These are phyloP conservation scores for Ptychadena robeensis DNA, from an alignment of 2,797 vertebrate genomes.

Conservation along the genomic window DNA sequence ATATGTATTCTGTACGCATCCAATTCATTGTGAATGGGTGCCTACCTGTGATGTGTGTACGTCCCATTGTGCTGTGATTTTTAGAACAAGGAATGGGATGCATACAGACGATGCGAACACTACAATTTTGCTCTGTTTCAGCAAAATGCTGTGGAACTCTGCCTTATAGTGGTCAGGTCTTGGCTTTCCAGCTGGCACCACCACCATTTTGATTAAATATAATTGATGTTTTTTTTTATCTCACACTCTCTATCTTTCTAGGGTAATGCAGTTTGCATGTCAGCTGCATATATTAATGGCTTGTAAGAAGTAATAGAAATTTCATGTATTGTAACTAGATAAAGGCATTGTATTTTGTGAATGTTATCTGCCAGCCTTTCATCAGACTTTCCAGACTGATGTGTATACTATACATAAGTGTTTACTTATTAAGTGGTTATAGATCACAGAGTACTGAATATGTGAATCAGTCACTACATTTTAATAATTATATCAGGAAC, in stretches of 20 bases:
- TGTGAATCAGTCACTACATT: background rate
- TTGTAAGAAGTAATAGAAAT: slow-evolving; percentile 25
- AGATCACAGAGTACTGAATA: background rate
- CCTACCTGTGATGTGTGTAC: no score
- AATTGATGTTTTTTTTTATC: slow-evolving; percentile 5
- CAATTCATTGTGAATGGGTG: no score
- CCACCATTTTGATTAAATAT: background rate
- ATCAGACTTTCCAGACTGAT: slow-evolving; percentile 30
- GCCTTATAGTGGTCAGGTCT: no score
- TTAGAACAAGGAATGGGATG: no score
- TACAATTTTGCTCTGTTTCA: no score
- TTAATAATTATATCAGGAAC: background rate
- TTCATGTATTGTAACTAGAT: slow-evolving; percentile 25
- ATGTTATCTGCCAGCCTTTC: slow-evolving; percentile 43
- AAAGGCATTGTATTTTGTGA: slow-evolving; percentile 31
- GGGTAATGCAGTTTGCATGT: slow-evolving; percentile 22
- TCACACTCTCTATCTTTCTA: background rate
- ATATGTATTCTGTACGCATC: no score
- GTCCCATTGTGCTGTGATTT: no score
- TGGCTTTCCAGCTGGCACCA: background rate
- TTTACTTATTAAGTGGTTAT: slow-evolving; percentile 18
- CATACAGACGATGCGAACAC: no score
- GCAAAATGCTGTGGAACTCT: no score
- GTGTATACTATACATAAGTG: slow-evolving; percentile 10
- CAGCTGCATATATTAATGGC: background rate